Conservation (phyloP, 1,140 invertebrate genomes). For the Piezodorus guildinii region DNA sequence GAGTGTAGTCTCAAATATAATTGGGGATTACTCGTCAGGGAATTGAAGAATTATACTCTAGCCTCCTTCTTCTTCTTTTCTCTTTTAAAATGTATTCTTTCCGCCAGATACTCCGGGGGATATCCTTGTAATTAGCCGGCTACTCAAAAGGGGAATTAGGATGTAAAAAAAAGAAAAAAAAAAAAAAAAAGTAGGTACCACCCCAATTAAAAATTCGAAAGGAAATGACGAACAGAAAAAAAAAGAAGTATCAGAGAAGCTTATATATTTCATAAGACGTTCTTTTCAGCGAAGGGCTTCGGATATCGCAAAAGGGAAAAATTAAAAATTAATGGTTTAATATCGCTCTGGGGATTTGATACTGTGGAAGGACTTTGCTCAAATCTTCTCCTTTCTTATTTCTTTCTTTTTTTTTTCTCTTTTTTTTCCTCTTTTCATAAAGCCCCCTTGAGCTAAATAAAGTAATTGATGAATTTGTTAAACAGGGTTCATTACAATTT, state of each 20-base stretch:
- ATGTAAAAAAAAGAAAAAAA: constrained; percentile 1
- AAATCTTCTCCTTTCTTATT: no score
- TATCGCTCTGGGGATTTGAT: not conserved
- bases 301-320: not conserved
- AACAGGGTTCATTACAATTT: no score
- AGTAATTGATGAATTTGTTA: not conserved
- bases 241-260: not conserved
- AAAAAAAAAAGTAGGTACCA: not conserved
- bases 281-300: not conserved
- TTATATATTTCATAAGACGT: constrained; percentile 8
- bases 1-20: constrained; percentile 18
- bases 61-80: no score
- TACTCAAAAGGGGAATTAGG: not conserved
- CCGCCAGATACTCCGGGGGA: not conserved
- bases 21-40: constrained; percentile 20
- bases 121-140: not conserved
- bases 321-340: constrained; percentile 16
- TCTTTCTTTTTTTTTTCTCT: not conserved
- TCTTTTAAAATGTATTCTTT: constrained; percentile 5
- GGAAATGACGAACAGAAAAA: not conserved
- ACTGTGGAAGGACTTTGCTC: not conserved
- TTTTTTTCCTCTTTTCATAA: constrained; percentile 7
- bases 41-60: constrained; percentile 23
- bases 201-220: constrained; percentile 14
- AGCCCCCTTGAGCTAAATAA: not conserved